Evolutionary conservation across 2,888 invertebrate genomes (phyloP), one percentile per base, ranked within the genome.

Genomic region (Aphodius sticticus): DNA sequence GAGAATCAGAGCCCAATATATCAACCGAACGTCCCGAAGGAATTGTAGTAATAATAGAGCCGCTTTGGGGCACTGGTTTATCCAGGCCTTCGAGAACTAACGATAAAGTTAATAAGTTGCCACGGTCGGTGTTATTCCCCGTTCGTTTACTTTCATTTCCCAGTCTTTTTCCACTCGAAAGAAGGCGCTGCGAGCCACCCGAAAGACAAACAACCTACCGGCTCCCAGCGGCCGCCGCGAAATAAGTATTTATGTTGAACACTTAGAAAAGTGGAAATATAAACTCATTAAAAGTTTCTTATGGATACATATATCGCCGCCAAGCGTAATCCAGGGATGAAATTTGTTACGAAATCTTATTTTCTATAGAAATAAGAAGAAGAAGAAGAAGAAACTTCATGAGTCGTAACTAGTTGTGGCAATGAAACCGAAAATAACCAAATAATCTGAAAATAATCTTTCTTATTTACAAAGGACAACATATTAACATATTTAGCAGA

Each of bases 31-130:
- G 12, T 53, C 53, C 53, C 53, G 53, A 12, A 9, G 53, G 53
- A 53, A 53, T 53, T 53, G 9, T 53, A 53, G 53, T 53, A 53
- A 53, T 53, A 53, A 53, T 53, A 53, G 12, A 53, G 53, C 53
- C 53, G 53, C 53, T 53, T 53, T 53, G 53, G 12, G 7, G 9
- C 53, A 53, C 2, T 53, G 53, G 53, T 53, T 53, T 53, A 53
- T 53, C 53, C 7, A 12, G 53, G 12, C 53, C 53, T 53, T 53
- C 53, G 53, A 53, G 53, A 53, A 53, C 53, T 53, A 53, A 53
- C 53, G 53, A 53, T 53, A 53, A 53, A 53, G 53, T 53, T 53
- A 53, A 53, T 53, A 53, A 53, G 53, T 53, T 53, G 53, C 53
- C 53, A 53, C 53, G 9, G 53, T 53, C 53, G 53, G 53, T 12